A percentile compares a stretch with the other conserved stretches of the same genome.
phyloP scores from a whole-genome alignment of 2,797 vertebrate genomes.

The Cyclopterus lumpus region DNA sequence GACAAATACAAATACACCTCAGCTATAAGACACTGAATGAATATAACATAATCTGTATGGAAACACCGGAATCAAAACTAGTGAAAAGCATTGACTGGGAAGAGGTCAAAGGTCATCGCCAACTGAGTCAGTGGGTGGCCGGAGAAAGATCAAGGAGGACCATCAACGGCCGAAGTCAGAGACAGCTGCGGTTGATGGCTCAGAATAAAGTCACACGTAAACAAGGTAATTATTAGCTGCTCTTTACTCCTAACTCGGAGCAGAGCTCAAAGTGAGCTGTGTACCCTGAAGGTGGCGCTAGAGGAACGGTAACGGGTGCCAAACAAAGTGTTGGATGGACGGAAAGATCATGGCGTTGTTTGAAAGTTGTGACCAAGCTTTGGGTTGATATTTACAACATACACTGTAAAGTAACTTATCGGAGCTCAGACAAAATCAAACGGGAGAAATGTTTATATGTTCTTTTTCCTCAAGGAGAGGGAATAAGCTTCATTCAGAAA shows the following conservation, averaged over 20 bases:
- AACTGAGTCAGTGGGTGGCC: background rate
- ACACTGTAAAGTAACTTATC: conserved; percentile 31
- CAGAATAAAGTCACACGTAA: background rate
- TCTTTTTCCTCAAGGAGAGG: conserved; percentile 13
- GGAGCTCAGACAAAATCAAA: conserved; percentile 35
- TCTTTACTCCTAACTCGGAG: background rate
- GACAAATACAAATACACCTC: too few species aligned
- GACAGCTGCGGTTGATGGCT: background rate
- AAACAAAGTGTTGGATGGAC: background rate
- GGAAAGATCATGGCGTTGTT: conserved; percentile 13
- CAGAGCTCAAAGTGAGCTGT: background rate
- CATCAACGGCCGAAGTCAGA: background rate
- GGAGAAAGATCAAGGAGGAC: background rate
- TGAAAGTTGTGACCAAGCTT: conserved; percentile 33
- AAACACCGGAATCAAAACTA: background rate
- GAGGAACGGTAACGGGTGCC: background rate
- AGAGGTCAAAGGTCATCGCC: background rate
- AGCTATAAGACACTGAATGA: too few species aligned
- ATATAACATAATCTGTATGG: background rate
- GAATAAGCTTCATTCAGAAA: conserved; percentile 14
- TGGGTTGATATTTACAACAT: conserved; percentile 48
- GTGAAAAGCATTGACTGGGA: background rate
- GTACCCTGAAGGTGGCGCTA: conserved; percentile 18
- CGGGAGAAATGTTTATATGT: conserved; percentile 2
- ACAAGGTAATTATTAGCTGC: background rate